Conservation (phyloP, 2,113 vertebrate genomes). For the Gadus macrocephalus region DNA sequence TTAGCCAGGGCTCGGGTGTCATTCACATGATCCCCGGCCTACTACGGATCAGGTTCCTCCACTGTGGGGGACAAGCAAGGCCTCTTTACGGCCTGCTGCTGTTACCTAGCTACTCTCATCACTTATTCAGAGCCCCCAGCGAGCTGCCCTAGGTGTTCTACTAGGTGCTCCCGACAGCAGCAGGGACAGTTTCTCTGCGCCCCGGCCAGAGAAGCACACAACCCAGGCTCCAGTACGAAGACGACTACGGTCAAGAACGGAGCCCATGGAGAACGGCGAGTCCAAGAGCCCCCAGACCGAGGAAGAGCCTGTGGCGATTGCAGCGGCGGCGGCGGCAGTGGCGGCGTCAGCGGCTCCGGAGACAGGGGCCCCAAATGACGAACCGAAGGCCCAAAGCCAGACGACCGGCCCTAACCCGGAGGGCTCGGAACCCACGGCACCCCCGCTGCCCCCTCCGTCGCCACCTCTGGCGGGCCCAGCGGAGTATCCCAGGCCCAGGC, state of each 20-base stretch:
- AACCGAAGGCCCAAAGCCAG: conserved; percentile 50
- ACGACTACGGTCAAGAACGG: conserved; percentile 37
- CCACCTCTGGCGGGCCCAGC: conserved; percentile 37
- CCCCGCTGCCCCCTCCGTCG: conserved; percentile 62
- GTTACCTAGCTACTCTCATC: conserved; percentile 75
- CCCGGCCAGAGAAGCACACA: conserved; percentile 56
- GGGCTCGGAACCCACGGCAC: conserved; percentile 55
- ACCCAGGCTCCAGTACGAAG: conserved; percentile 54
- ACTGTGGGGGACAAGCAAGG: conserved; percentile 42
- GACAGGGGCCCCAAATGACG: conserved; percentile 22
- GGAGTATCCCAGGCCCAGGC: conserved; percentile 75
- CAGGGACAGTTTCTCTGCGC: conserved; percentile 26
- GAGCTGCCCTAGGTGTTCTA: conserved; percentile 35
- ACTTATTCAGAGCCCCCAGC: conserved; percentile 74
- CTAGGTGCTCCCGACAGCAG: neutral
- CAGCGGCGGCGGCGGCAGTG: neutral
- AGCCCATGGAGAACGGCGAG: conserved; percentile 68
- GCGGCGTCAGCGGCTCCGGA: neutral
- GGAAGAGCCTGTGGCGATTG: conserved; percentile 56
- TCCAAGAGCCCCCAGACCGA: conserved; percentile 71
- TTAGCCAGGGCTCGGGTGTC: conserved; percentile 60
- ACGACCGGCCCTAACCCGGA: conserved; percentile 39
- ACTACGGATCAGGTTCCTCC: conserved; percentile 65
- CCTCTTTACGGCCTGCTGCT: conserved; percentile 43
- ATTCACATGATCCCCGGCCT: conserved; percentile 54